Conservation (phyloP, 2,797 vertebrate genomes). For the Sebastes itinus region DNA sequence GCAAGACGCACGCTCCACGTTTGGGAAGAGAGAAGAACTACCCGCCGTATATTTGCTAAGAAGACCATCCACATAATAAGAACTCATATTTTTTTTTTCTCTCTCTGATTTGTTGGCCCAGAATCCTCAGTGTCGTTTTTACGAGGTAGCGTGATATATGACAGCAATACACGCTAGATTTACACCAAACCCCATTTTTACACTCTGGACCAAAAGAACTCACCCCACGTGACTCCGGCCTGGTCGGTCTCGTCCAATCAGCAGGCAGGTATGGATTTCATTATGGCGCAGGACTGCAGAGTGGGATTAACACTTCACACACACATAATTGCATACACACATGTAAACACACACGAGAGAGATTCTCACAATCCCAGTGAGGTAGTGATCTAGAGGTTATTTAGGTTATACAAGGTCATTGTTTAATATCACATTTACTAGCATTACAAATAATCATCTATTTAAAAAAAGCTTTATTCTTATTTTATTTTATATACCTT, state of each 20-base stretch:
- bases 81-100: constrained; percentile 91
- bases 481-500: not conserved
- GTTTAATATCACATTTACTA: not conserved
- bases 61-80: constrained; percentile 94
- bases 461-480: not conserved
- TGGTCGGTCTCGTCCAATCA: constrained; percentile 88
- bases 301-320: constrained; percentile 64
- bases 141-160: constrained; percentile 98
- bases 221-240: constrained; percentile 89
- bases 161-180: constrained; percentile 98
- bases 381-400: not conserved
- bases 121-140: constrained; percentile 98
- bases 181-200: constrained; percentile 98
- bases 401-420: not conserved
- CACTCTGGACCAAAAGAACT: constrained; percentile 89
- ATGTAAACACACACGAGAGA: constrained; percentile 24
- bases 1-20: constrained; percentile 88
- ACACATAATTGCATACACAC: constrained; percentile 29
- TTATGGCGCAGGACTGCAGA: constrained; percentile 85
- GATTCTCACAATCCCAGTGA: constrained; percentile 3
- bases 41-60: constrained; percentile 93
- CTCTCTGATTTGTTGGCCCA: constrained; percentile 96
- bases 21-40: constrained; percentile 89
- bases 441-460: not conserved
- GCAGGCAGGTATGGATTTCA: constrained; percentile 78